phyloP scores from a whole-genome alignment of 1,140 invertebrate genomes.

The Maconellicoccus hirsutus region DNA sequence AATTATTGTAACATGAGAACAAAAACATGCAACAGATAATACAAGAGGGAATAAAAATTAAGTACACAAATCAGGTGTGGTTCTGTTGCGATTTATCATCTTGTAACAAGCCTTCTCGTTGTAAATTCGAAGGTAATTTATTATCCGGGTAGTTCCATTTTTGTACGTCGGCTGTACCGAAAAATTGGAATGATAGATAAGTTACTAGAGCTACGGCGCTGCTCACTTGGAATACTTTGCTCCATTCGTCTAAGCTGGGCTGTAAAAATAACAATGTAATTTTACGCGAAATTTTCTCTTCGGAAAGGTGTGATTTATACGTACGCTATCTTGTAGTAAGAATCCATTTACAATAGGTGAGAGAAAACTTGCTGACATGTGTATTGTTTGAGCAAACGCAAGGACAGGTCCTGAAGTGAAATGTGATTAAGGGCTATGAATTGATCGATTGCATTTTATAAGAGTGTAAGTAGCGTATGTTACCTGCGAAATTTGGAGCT shows the following conservation, averaged over 20 bases:
- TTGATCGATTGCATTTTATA: too few species aligned
- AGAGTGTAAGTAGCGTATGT: too few species aligned
- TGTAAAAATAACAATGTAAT: constrained; percentile 30
- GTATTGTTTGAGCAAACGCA: constrained; percentile 61
- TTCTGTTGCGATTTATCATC: constrained; percentile 21
- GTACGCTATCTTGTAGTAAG: constrained; percentile 43
- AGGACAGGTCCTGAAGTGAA: constrained; percentile 45
- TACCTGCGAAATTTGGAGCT: constrained; percentile 54
- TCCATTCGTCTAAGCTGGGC: constrained; percentile 54
- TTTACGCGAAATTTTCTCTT: neutral
- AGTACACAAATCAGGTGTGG: neutral
- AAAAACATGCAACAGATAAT: neutral
- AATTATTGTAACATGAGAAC: neutral
- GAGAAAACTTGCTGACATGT: constrained; percentile 59
- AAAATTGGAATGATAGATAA: constrained; percentile 55
- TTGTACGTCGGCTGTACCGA: constrained; percentile 51
- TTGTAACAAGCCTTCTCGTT: constrained; percentile 22
- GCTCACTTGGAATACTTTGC: constrained; percentile 54
- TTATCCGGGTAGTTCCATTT: constrained; percentile 43
- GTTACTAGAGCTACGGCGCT: constrained; percentile 50
- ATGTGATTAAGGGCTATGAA: too few species aligned
- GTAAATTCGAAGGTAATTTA: constrained; percentile 24
- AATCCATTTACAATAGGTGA: constrained; percentile 49
- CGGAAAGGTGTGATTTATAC: too few species aligned
- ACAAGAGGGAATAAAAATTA: neutral